A percentile compares a stretch with the other conserved stretches of the same genome.
Conservation (phyloP, 2,888 invertebrate species). For the Clitarchus hookeri region DNA sequence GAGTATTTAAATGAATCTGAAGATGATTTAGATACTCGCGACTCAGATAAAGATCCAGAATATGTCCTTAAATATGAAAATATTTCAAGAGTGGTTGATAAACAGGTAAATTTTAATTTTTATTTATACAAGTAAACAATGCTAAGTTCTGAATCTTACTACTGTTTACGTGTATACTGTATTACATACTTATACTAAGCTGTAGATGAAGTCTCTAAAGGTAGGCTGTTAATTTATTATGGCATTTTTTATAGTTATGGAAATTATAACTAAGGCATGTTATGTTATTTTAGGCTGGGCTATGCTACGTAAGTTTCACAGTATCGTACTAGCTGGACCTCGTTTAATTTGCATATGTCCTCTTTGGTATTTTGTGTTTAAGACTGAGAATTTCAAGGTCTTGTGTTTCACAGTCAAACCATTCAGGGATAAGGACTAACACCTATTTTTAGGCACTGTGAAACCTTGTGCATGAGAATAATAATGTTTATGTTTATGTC, state of each 20-base stretch:
- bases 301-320: not conserved
- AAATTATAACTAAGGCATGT: not conserved
- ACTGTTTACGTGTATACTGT: not conserved
- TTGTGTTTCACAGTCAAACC: too few species aligned
- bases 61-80: not conserved
- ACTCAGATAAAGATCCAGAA: slow-evolving; percentile 11
- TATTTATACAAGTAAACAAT: not conserved
- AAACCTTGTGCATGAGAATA: too few species aligned
- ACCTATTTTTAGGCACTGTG: too few species aligned
- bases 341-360: too few species aligned
- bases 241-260: not conserved
- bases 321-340: too few species aligned
- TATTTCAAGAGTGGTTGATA: not conserved
- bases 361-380: too few species aligned
- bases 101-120: slow-evolving; percentile 15
- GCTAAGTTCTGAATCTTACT: not conserved
- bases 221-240: not conserved
- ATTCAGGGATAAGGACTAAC: too few species aligned
- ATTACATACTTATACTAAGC: not conserved
- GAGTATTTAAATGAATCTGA: slow-evolving; percentile 11
- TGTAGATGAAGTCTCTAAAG: not conserved
- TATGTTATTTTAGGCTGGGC: not conserved
- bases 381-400: too few species aligned
- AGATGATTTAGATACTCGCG: not conserved
- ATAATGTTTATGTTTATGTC: too few species aligned